Percentiles rank a stretch among this genome's conserved stretches.
These are phyloP conservation scores for Cheracebus regulus DNA, from an alignment of 2,797 vertebrate genomes.

Conservation along the genomic window DNA sequence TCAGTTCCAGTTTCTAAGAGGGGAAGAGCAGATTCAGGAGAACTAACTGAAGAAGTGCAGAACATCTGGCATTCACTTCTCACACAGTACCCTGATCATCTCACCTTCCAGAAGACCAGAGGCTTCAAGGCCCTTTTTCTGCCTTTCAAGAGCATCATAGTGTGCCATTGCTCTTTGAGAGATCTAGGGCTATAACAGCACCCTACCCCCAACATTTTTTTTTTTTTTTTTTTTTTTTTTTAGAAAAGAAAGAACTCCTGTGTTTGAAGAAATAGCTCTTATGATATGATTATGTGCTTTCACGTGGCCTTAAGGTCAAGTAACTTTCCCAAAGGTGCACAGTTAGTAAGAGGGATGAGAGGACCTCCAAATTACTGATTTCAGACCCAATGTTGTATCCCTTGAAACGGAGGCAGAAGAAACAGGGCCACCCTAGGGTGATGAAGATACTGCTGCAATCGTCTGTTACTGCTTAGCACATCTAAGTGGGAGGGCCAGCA, in stretches of 20 bases:
- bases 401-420: neutral
- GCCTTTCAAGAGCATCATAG: neutral
- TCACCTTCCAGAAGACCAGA: neutral
- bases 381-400: neutral
- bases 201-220: neutral
- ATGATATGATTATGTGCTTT: neutral
- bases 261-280: neutral
- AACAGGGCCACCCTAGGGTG: accelerated
- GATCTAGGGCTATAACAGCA: neutral
- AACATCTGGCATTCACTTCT: accelerated
- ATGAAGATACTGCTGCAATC: neutral
- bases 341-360: neutral
- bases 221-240: neutral
- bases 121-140: neutral
- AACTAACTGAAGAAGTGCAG: neutral
- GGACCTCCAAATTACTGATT: neutral
- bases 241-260: neutral
- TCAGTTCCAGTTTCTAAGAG: neutral
- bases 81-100: accelerated
- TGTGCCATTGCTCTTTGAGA: neutral
- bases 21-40: neutral
- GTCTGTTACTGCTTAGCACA: neutral
- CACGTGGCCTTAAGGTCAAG: neutral
- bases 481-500: neutral
- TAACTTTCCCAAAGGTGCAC: neutral